phyloP scores from a whole-genome alignment of 2,113 vertebrate genomes.

The Lichenostomus cassidix region DNA sequence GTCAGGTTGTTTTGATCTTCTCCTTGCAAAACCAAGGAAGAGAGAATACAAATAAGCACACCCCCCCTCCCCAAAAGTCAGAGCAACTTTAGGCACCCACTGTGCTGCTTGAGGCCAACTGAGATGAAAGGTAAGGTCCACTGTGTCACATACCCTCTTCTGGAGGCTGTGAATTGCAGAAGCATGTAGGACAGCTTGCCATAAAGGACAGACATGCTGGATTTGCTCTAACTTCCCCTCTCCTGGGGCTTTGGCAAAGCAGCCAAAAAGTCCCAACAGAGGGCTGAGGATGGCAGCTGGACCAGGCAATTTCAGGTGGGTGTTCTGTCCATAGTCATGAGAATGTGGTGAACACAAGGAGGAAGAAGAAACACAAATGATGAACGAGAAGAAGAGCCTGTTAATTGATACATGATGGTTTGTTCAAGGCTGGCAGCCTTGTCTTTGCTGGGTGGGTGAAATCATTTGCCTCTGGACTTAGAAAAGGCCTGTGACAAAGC shows the following conservation, averaged over 20 bases:
- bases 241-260: not conserved
- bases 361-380: not conserved
- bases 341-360: not conserved
- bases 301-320: not conserved
- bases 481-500: not conserved
- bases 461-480: not conserved
- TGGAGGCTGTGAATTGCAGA: not conserved
- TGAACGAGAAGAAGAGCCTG: not conserved
- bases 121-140: not conserved
- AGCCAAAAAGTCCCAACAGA: not conserved
- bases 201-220: not conserved
- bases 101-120: not conserved
- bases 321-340: not conserved
- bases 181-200: not conserved
- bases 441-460: not conserved
- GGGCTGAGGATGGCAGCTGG: not conserved
- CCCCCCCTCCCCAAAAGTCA: not conserved
- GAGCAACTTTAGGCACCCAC: not conserved
- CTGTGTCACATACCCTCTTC: rapidly evolving
- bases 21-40: not conserved
- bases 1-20: constrained; percentile 10
- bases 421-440: not conserved
- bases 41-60: not conserved
- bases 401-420: not conserved
- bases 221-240: not conserved